Evolutionary conservation across 2,113 vertebrate genomes (phyloP).

Genomic region (Sterrhoptilus dennistouni): DNA sequence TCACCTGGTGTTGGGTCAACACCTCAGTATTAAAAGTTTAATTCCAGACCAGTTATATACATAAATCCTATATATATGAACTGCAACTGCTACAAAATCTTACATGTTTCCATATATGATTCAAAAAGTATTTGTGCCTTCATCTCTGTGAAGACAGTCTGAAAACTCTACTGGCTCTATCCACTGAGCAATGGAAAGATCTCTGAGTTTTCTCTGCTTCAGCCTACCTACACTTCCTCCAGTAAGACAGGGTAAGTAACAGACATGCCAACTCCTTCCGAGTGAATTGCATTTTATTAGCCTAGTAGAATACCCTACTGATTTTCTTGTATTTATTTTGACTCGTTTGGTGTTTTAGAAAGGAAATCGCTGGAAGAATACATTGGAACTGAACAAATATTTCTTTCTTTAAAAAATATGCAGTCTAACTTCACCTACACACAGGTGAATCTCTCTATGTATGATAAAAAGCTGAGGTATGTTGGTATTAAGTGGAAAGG

Average conservation of each 20-base stretch:
- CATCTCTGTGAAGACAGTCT: neutral
- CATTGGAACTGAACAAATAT: neutral
- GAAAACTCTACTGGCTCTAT: neutral
- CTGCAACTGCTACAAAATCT: neutral
- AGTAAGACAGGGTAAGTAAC: neutral
- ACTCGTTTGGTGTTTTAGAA: neutral
- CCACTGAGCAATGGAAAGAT: neutral
- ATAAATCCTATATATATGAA: neutral
- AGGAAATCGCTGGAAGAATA: neutral
- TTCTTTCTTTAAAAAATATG: neutral
- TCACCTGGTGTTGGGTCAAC: neutral
- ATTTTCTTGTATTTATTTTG: constrained; percentile 38
- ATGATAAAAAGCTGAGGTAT: neutral
- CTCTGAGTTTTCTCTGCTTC: neutral
- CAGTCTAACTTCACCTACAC: neutral
- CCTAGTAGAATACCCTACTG: neutral
- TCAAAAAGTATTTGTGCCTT: neutral
- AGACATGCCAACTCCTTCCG: neutral
- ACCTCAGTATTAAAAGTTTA: neutral
- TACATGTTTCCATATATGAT: neutral
- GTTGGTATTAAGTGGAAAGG: neutral
- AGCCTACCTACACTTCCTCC: neutral
- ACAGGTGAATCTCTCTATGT: neutral
- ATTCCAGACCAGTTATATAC: neutral
- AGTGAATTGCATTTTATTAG: constrained; percentile 13